Evolutionary conservation across 2,888 invertebrate genomes (phyloP), one percentile per base, ranked within the genome.

Genomic region (Phengaris arion): DNA sequence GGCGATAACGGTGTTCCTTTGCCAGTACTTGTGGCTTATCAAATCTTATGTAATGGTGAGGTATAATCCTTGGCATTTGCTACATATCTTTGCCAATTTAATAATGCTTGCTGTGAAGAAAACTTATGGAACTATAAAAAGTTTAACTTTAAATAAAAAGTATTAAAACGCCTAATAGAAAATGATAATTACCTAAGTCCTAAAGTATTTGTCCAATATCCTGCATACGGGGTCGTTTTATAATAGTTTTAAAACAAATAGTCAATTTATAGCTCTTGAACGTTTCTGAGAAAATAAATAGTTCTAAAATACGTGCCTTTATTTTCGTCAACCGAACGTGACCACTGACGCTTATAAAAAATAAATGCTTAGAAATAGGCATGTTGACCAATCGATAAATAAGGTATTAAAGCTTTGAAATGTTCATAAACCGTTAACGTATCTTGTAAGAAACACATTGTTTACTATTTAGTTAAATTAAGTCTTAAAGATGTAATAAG

Each of bases 281-380:
- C 82, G 80, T 77, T 89, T 89, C 88, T 81, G 64, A 82, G 88
- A 86, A 89, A 85, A 84, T 85, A 86, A 87, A 88, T 86, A 84
- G 84, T 83, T 64, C 64, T 68, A 55, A 73, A 55, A 35, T 74
- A 74, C 74, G 74, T 74, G 74, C 74, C 45, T 74, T 74, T 74
- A 74, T 74, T 74, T 74, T 74, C 3, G 74, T 74, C 46, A 57
- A 57, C 73, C n/a, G 73, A 57, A 74, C 74, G 74, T 74, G 74
- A 74, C 74, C 55, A 45, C 48, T 59, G 74, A 6, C 59, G 74
- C 46, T 55, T 57, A 74, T 57, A 59, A 59, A 35, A 74, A n/a
- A 74, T 13, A 74, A 59, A 74, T 59, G 59, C 59, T 57, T 12
- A 74, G 74, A 74, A 74, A 74, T 74, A 73, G 73, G 74, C 12